Evolutionary conservation across 2,888 invertebrate species (phyloP).

Genomic region (Alloscopus bannaensis): DNA sequence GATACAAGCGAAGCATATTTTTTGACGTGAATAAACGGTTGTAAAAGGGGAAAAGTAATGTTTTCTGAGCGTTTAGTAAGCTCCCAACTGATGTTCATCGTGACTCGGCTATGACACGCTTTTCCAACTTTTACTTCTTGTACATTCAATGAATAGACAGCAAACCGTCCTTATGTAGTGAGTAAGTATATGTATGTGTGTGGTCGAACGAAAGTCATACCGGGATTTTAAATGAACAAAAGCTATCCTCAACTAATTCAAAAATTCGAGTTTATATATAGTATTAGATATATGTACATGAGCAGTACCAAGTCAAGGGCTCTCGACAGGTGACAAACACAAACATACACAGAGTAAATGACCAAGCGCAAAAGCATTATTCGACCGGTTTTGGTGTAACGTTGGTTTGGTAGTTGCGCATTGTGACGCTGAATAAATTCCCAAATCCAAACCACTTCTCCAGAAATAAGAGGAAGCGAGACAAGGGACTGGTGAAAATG

Average conservation of each 20-base stretch:
- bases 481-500: too few species aligned
- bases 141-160: neutral
- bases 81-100: neutral
- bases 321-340: constrained; percentile 48
- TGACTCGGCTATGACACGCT: neutral
- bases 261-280: too few species aligned
- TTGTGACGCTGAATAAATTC: too few species aligned
- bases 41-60: neutral
- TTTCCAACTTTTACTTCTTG: neutral
- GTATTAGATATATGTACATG: neutral
- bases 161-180: neutral
- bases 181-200: too few species aligned
- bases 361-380: constrained; percentile 1
- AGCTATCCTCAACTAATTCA: neutral
- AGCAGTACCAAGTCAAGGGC: constrained; percentile 1
- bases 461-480: too few species aligned
- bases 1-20: too few species aligned
- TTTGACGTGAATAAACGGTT: neutral
- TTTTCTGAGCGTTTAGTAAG: neutral
- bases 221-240: neutral
- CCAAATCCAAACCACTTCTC: too few species aligned
- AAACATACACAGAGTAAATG: neutral
- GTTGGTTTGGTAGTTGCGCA: too few species aligned
- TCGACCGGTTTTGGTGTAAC: too few species aligned
- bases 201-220: too few species aligned